These are phyloP conservation scores for Corvus hawaiiensis DNA, from an alignment of 2,113 vertebrate species.

Conservation along the genomic window DNA sequence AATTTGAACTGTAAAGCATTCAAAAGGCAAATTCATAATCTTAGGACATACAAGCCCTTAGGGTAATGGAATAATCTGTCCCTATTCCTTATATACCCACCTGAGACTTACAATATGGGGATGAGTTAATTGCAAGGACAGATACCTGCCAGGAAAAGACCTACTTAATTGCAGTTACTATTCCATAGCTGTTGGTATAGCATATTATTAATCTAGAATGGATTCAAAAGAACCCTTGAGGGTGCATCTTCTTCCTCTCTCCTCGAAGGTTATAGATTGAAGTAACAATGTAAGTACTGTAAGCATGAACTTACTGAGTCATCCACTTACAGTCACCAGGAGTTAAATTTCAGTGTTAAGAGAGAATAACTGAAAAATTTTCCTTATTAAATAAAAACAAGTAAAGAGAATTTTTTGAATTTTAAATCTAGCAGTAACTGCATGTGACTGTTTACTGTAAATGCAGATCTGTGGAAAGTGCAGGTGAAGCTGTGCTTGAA, in stretches of 20 bases:
- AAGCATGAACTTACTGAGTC: neutral
- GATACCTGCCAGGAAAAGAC: neutral
- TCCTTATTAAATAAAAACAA: neutral
- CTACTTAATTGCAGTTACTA: slow-evolving; percentile 2
- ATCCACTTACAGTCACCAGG: neutral
- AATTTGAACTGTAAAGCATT: neutral
- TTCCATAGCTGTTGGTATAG: neutral
- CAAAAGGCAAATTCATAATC: neutral
- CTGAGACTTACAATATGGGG: neutral
- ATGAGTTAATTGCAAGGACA: neutral
- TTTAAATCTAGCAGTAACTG: neutral
- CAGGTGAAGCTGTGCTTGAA: neutral
- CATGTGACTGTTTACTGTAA: neutral
- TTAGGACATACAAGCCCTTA: neutral
- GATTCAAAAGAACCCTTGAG: neutral
- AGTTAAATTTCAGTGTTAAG: neutral
- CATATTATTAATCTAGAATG: neutral
- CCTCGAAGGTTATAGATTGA: neutral
- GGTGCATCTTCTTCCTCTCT: neutral
- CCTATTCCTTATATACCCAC: neutral
- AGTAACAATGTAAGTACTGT: neutral
- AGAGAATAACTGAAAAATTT: neutral
- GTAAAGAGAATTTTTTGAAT: neutral
- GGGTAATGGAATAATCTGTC: neutral
- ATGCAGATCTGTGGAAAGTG: neutral